phyloP scores from a whole-genome alignment of 2,888 invertebrate genomes.

The Dermolepida albohirtum region DNA sequence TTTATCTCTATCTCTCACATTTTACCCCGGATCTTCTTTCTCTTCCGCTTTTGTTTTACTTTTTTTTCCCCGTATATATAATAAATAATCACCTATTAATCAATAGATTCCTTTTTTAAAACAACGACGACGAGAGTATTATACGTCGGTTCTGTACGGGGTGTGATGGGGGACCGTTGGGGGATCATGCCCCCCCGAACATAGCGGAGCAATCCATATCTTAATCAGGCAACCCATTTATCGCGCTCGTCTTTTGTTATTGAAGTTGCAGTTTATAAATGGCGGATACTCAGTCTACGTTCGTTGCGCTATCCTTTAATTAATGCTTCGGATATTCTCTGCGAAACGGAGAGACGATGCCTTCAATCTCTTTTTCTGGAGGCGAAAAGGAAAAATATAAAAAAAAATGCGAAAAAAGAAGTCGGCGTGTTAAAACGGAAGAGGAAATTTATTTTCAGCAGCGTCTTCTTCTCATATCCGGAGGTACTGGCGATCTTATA shows the following conservation, averaged over 20 bases:
- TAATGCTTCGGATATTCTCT: slow-evolving; percentile 48
- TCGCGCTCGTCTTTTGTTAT: slow-evolving; percentile 52
- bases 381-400: not conserved
- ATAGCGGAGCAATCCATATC: slow-evolving; percentile 44
- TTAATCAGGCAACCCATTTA: slow-evolving; percentile 52
- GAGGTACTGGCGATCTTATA: too few species aligned
- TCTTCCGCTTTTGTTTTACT: not conserved
- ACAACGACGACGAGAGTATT: not conserved
- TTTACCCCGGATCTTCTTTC: not conserved
- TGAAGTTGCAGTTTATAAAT: slow-evolving; percentile 49
- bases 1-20: not conserved
- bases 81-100: slow-evolving; percentile 54
- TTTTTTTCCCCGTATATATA: slow-evolving; percentile 39
- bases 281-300: slow-evolving; percentile 31
- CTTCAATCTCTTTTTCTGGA: not conserved
- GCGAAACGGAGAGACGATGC: slow-evolving; percentile 30
- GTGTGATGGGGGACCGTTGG: too few species aligned
- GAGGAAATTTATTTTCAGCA: too few species aligned
- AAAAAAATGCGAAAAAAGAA: slow-evolving; percentile 19
- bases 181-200: slow-evolving; percentile 1
- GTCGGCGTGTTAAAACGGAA: too few species aligned
- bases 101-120: slow-evolving; percentile 45
- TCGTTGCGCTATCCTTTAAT: slow-evolving; percentile 39
- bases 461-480: too few species aligned
- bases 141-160: not conserved